Percentiles rank a stretch among this genome's conserved stretches.
Evolutionary conservation across 2,797 vertebrate species (phyloP).

Genomic region (Rhynchotus rufescens): DNA sequence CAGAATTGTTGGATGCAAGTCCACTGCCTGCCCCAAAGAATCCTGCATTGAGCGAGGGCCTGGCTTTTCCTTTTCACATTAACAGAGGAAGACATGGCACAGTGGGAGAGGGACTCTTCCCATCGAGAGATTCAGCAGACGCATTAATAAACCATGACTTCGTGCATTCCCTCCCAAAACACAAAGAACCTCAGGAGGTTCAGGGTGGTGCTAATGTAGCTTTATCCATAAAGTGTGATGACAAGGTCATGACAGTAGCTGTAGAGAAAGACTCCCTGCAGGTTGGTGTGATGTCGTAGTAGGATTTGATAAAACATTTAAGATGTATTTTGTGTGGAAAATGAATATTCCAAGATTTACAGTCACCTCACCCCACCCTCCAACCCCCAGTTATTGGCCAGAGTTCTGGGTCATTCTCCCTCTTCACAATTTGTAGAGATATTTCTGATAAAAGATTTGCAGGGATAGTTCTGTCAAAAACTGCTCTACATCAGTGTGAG

Average conservation of each 20-base stretch:
- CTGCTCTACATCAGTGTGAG: not conserved
- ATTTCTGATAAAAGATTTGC: not conserved
- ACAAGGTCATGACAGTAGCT: conserved; percentile 89
- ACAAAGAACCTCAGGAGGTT: conserved; percentile 82
- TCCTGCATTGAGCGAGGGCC: conserved; percentile 46
- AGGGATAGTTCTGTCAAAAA: not conserved
- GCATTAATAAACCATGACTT: conserved; percentile 63
- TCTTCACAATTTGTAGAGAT: not conserved
- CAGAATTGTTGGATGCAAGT: conserved; percentile 79
- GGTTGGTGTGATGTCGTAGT: conserved; percentile 78
- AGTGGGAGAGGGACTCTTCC: conserved; percentile 60
- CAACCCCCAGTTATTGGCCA: not conserved
- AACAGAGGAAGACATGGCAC: conserved; percentile 70
- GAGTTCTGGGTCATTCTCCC: not conserved
- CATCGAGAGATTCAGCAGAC: conserved; percentile 55
- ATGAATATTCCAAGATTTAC: not conserved
- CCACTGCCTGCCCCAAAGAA: conserved; percentile 67
- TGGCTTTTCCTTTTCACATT: conserved; percentile 74
- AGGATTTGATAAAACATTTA: not conserved
- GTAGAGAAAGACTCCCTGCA: conserved; percentile 90
- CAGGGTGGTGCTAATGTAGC: conserved; percentile 81
- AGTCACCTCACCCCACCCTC: not conserved
- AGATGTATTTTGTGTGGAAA: not conserved
- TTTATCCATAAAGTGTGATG: conserved; percentile 88
- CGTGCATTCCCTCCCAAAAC: conserved; percentile 65